Conservation (phyloP, 2,888 invertebrate species). For the Hofmannophila pseudospretella region DNA sequence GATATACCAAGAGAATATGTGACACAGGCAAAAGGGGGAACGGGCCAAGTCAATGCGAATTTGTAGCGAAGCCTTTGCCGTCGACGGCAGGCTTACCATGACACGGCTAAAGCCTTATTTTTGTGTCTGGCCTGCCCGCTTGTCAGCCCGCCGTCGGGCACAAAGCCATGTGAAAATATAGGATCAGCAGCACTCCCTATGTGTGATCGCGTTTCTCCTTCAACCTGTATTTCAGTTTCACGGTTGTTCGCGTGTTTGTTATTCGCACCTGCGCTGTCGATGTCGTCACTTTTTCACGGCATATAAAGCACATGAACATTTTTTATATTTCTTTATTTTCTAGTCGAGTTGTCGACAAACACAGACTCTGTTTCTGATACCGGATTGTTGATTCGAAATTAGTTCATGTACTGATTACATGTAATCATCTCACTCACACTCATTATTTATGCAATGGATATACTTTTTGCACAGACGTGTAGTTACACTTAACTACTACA, state of each 20-base stretch:
- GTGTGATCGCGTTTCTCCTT: conserved; percentile 42
- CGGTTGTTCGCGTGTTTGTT: conserved; percentile 8
- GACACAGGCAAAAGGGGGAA: conserved; percentile 37
- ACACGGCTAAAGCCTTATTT: conserved; percentile 77
- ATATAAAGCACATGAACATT: conserved; percentile 19
- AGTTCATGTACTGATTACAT: too few species aligned
- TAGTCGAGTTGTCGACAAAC: background rate
- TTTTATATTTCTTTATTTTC: conserved; percentile 24
- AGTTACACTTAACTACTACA: too few species aligned
- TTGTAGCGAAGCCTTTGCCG: conserved; percentile 74
- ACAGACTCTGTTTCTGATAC: too few species aligned
- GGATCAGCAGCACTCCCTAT: conserved; percentile 62
- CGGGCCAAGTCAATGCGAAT: conserved; percentile 67
- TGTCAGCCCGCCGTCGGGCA: conserved; percentile 69
- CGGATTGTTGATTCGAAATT: too few species aligned
- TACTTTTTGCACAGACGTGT: too few species aligned
- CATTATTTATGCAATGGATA: too few species aligned
- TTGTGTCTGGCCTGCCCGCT: conserved; percentile 73
- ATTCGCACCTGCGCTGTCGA: conserved; percentile 1
- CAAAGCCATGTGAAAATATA: conserved; percentile 75
- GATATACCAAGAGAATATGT: conserved; percentile 18
- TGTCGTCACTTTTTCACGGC: conserved; percentile 23
- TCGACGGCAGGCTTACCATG: conserved; percentile 75
- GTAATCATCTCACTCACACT: too few species aligned
- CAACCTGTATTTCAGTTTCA: conserved; percentile 13